These are phyloP conservation scores for Caenorhabditis doughertyi DNA, from an alignment of 2,888 invertebrate species.

Conservation along the genomic window DNA sequence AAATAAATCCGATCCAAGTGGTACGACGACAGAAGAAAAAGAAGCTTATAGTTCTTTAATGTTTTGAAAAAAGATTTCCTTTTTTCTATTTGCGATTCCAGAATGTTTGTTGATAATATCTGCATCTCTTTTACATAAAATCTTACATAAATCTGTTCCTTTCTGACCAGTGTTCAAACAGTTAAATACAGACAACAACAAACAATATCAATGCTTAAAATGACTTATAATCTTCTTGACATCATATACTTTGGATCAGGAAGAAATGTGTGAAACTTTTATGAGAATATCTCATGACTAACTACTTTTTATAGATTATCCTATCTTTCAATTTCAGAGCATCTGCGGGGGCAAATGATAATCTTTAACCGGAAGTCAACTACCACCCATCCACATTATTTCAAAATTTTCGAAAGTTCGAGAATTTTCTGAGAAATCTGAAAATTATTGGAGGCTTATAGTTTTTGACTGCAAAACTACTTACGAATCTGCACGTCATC, in stretches of 20 bases:
- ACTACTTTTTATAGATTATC: constrained; percentile 38
- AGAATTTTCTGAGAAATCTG: neutral
- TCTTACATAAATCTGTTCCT: neutral
- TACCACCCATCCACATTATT: too few relatives aligned
- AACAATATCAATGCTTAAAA: constrained; percentile 7
- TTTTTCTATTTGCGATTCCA: constrained; percentile 16
- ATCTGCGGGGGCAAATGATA: constrained; percentile 3
- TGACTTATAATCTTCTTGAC: constrained; percentile 18
- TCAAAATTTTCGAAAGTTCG: too few relatives aligned
- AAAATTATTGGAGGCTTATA: neutral
- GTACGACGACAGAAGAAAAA: neutral
- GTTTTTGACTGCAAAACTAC: neutral
- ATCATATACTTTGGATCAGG: constrained; percentile 14
- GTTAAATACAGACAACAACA: constrained; percentile 21
- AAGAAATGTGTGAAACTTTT: constrained; percentile 32
- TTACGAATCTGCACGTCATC: constrained; percentile 23
- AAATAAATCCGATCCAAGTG: neutral
- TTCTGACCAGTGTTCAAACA: constrained; percentile 19
- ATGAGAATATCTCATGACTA: constrained; percentile 32
- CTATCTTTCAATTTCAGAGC: neutral
- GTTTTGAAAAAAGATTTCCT: constrained; percentile 23
- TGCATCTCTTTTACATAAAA: constrained; percentile 4
- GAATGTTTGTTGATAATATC: constrained; percentile 10
- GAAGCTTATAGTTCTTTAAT: constrained; percentile 22
- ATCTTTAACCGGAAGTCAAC: constrained; percentile 8